A percentile compares a stretch with the other conserved stretches of the same genome.
These are phyloP conservation scores for Athene cunicularia DNA, from an alignment of 2,113 vertebrate genomes.

Conservation along the genomic window DNA sequence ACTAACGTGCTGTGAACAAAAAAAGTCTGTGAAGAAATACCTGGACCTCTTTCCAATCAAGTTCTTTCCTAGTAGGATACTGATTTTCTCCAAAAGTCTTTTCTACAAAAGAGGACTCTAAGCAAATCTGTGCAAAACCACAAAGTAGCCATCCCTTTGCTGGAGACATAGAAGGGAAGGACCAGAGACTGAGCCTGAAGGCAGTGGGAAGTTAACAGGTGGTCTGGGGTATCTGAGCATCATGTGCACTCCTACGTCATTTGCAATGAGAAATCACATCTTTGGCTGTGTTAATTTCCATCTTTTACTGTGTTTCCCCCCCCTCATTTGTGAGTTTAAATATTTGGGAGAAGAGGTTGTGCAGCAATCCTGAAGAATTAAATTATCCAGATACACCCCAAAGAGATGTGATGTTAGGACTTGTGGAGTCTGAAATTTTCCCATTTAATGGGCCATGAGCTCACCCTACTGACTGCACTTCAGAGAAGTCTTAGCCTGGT, in stretches of 20 bases:
- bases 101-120: background rate
- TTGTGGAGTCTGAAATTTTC: background rate
- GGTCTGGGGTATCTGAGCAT: background rate
- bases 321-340: background rate
- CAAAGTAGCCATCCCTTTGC: background rate
- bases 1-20: background rate
- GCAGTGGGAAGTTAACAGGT: background rate
- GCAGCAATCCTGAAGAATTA: background rate
- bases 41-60: background rate
- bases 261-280: background rate
- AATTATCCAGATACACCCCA: background rate
- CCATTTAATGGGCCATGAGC: background rate
- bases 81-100: background rate
- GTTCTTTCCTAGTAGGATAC: background rate
- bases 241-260: background rate
- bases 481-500: background rate
- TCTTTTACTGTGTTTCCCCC: background rate
- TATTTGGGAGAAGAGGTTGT: background rate
- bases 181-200: background rate
- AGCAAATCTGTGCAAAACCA: background rate
- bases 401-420: background rate
- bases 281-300: background rate
- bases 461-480: background rate
- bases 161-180: background rate
- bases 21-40: background rate